Base-by-base conservation (phyloP, 2,797 vertebrate genomes). In the Ptychadena robeensis region DNA sequence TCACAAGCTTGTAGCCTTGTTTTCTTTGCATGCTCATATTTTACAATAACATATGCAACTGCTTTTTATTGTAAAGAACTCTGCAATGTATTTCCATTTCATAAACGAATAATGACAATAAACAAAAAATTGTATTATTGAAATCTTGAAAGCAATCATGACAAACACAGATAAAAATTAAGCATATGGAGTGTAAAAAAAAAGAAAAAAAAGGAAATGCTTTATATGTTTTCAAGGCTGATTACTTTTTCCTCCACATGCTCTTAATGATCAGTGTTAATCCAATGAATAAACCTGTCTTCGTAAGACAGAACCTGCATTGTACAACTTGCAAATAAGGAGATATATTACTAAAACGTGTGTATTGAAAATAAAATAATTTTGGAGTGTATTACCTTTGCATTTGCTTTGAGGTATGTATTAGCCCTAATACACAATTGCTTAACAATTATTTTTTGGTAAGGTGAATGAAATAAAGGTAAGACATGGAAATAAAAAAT, bases 211-310 rank as follows among this genome's bases (percentile, higher is more conserved):
- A 40, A 6, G 38, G 38, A n/a, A 22, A 48, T 48, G 44, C 18
- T 48, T 48, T 48, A 48, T 48, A 48, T 48, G 44, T n/a, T 22
- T 53, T 53, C 18, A 22, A 22, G 44, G 44, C 44, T 53, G 44
- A 22, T 53, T 53, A 53, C 44, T 53, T 53, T 53, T 53, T 53
- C 44, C 44, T 53, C 34, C 18, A 31, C 31, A 34, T 67, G 32
- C n/a, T 67, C 10, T 27, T 27, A 70, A 70, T 25, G 35, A 70
- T 11, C 37, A 70, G 11, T 15, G 44, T 44, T 70, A 70, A 70
- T 40, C 12, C 40, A 70, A 70, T 22, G 18, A 35, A n/a, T 2
- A 67, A 18, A 34, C 65, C 34, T 67, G 32, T 70, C 34, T 70
- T 38, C 38, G 35, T 25, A 5, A 9, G 2, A 5, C 25, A 30